Evolutionary conservation across 1,140 invertebrate species (phyloP), one percentile per base, ranked within the genome.

Genomic region (Medauroidea extradentata): DNA sequence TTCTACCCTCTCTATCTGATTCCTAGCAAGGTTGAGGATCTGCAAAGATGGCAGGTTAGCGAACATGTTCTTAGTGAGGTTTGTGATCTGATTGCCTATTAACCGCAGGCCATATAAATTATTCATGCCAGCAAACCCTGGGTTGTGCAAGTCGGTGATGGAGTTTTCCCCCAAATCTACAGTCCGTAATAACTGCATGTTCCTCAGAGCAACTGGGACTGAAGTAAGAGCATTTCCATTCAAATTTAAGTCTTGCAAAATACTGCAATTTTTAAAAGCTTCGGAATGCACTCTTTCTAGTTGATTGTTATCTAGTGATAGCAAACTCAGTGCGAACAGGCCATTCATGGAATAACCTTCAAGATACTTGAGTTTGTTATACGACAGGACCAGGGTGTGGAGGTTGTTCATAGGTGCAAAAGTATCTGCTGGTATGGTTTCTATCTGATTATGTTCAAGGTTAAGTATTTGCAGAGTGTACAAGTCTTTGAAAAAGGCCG

Each of bases 21-120:
- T 96, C 59, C 89, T 83, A 11, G 92, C 91, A 61, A 96, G 79
- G 79, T 95, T 95, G 46, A 96, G 78, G 64, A 94, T 91, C 73
- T 93, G 90, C 41, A 96, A 75, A 3, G 84, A 84, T 14, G 90
- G 89, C 59, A 94, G 73, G 63, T 90, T 83, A n/a, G 84, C 77
- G 69, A 96, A 93, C 13, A 87, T 83, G 25, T 85, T 82, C 69
- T 89, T 88, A 25, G 85, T 89, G 46, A 96, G 84, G 69, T 93
- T 93, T 70, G 90, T 87, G 59, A 96, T 78, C 67, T 87, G 87
- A 78, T 96, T 96, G 60, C 91, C 91, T 53, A 93, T 91, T 56
- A 96, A 75, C 13, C 91, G 79, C 29, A 96, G 74, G 0, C 91
- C 91, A 69, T 91, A 92, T 5, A 93, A 71, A 58, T 85, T 85